These are phyloP conservation scores for Tetrax tetrax DNA, from an alignment of 2,113 vertebrate species.

Conservation along the genomic window DNA sequence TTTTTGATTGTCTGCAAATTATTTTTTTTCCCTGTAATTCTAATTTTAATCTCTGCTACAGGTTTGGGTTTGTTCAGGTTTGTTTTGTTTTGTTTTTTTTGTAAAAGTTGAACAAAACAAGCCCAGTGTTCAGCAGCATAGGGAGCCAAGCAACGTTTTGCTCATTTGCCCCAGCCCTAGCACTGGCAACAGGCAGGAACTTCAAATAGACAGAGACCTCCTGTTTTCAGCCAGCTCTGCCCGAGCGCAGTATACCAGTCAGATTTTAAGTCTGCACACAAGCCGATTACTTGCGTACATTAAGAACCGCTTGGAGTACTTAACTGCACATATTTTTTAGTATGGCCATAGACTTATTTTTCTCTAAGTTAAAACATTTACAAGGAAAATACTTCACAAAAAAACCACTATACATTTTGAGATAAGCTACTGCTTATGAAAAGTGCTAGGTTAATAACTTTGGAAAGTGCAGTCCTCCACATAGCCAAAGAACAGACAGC, in stretches of 20 bases:
- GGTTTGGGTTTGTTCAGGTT: not conserved
- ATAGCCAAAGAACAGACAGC: not conserved
- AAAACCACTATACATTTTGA: not conserved
- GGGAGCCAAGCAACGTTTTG: not conserved
- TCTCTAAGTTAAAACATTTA: not conserved
- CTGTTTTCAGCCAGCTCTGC: not conserved
- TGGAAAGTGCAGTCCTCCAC: constrained; percentile 17
- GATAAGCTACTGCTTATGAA: not conserved
- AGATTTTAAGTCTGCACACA: not conserved
- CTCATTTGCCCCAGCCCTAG: not conserved
- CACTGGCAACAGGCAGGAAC: not conserved
- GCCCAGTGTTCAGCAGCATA: not conserved
- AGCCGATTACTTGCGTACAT: not conserved
- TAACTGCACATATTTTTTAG: not conserved
- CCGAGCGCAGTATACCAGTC: not conserved
- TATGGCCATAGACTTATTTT: constrained; percentile 27
- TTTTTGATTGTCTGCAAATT: constrained; percentile 6
- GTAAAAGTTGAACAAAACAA: not conserved
- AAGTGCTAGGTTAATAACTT: constrained; percentile 4
- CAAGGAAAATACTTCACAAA: constrained; percentile 29
- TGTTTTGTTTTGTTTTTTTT: not conserved
- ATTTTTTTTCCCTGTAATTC: not conserved
- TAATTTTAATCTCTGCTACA: not conserved
- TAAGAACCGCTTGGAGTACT: not conserved
- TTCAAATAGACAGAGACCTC: not conserved